Base-by-base conservation (phyloP, 2,113 vertebrate genomes). In the Laterallus jamaicensis region DNA sequence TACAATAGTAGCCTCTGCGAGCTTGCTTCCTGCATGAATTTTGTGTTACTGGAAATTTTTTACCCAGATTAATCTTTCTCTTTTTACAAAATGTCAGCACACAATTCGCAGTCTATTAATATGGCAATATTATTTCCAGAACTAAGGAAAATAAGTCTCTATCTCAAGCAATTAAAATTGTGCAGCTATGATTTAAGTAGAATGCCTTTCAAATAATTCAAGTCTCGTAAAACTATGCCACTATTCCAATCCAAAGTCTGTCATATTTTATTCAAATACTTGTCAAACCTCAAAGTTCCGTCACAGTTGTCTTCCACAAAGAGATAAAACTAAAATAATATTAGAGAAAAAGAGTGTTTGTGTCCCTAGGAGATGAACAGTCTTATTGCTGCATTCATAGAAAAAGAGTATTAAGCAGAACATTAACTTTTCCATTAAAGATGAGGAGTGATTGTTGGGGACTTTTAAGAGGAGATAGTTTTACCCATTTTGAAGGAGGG, bases 101-200 rank as follows among this genome's bases (percentile, higher is more conserved):
- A 93, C 64, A 90, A 80, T 95, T 90, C 92, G 80, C 37, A 86
- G 28, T 42, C 64, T 93, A 86, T 94, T 96, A 96, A 84, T 78
- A 75, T 37, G 40, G 52, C 93, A 95, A 55, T 93, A 93, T 90
- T 93, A 81, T 93, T 95, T 94, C 86, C 52, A 93, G 68, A 90
- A 88, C 35, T 90, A 81, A 92, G 71, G 69, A 86, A 90, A 96
- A 90, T 93, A 92, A 92, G 79, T 68, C 75, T 88, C 47, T 93
- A 76, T 95, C 79, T 93, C 68, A 76, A 84, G 90, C 93, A 96
- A 93, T 95, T 96, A 95, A 95, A 96, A 88, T 71, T 88, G 24
- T 90, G 80, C 49, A 60, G 79, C 68, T 84, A 26, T 86, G 73
- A 86, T 93, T 93, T 90, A 90, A 75, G 60, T 81, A 84, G 79